These are phyloP conservation scores for Bufo gargarizans DNA, from an alignment of 2,113 vertebrate species.

Conservation along the genomic window DNA sequence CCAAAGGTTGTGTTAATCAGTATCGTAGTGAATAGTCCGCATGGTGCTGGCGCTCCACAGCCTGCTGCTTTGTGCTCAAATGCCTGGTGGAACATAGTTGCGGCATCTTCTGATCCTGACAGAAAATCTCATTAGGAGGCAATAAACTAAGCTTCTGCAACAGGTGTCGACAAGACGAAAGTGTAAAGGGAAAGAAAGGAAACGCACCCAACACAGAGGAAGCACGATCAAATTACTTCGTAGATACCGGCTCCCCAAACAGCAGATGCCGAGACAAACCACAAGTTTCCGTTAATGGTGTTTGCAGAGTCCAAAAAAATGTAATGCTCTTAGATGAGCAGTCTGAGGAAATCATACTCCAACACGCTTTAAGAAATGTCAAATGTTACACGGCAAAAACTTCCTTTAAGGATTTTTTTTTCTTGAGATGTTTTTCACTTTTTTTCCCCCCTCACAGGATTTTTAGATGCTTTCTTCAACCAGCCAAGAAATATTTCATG, in stretches of 20 bases:
- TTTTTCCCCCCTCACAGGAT: background rate
- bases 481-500: background rate
- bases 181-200: slow-evolving; percentile 36
- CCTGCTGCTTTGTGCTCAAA: slow-evolving; percentile 34
- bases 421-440: background rate
- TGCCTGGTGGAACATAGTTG: slow-evolving; percentile 32
- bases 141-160: slow-evolving; percentile 43
- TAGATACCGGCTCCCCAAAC: slow-evolving; percentile 12
- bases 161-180: slow-evolving; percentile 44
- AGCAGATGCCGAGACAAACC: slow-evolving; percentile 46
- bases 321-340: background rate
- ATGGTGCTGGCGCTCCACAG: background rate
- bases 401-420: background rate
- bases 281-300: slow-evolving; percentile 49
- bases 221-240: slow-evolving; percentile 37
- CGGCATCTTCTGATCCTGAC: slow-evolving; percentile 37
- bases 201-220: slow-evolving; percentile 17
- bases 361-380: background rate
- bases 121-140: slow-evolving; percentile 55
- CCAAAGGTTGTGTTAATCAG: slow-evolving; percentile 7
- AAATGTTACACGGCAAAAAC: slow-evolving; percentile 38
- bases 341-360: slow-evolving; percentile 1
- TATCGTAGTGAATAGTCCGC: slow-evolving; percentile 12
- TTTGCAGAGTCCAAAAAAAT: slow-evolving; percentile 4
- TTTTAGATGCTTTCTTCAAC: background rate